Evolutionary conservation across 1,140 invertebrate species (phyloP), one percentile per base, ranked within the genome.

Genomic region (Diorhabda sublineata): DNA sequence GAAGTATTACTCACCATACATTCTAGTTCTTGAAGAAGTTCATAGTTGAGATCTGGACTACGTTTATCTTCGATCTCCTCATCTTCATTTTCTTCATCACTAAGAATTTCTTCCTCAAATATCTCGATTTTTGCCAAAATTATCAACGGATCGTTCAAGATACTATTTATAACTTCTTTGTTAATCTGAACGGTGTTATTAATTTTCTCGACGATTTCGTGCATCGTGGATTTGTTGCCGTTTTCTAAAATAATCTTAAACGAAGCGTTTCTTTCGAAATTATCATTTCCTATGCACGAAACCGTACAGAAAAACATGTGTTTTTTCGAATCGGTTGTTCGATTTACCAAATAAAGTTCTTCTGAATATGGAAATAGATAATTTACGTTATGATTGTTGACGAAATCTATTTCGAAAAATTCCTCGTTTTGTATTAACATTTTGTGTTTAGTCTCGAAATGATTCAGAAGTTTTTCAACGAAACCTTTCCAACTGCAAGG

Each of bases 1-100:
- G 3, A 45, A 45, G 45, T 7, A 63, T 26, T 41, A 67, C 65
- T 11, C 45, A 69, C 68, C 2, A 91, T 91, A 82, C 92, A 93
- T 77, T 93, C 90, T n/a, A 72, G 43, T 26, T 59, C 61, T 44
- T 62, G 47, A 41, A 72, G 58, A 43, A 72, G 26, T 61, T 72
- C 63, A 44, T 52, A 59, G 4, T 67, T 47, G 7, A 63, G 41
- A 6, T 42, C 45, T 57, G 11, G 62, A 6, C 42, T 63, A 26
- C 26, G 26, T 26, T 26, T 26, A 26, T 26, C 0, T 26, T 26
- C 26, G 3, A 44, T 5, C 43, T 64, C 62, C 4, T 56, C 45
- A 41, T 58, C 67, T 47, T 62, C 60, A 9, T 41, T 62, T 7
- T 45, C 11, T 0, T 64, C 47, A 26, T 62, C 1, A 57, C 8